These are phyloP conservation scores for Argyra leucocephala DNA, from an alignment of 2,888 invertebrate genomes.

Conservation along the genomic window DNA sequence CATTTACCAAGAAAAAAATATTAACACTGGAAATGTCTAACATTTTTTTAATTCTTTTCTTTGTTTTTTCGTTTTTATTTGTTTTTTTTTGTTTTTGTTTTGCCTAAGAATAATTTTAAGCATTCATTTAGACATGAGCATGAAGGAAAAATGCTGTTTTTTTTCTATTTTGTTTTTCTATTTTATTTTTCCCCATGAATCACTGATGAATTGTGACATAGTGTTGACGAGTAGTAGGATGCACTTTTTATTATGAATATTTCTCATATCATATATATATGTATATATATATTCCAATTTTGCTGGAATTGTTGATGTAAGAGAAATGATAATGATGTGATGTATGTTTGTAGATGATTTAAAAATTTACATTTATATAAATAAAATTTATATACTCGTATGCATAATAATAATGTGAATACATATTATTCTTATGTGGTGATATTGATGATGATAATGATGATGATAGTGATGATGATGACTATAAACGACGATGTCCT, in stretches of 20 bases:
- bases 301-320: not conserved
- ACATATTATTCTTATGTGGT: too few species aligned
- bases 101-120: too few species aligned
- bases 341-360: not conserved
- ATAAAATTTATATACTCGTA: not conserved
- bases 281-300: not conserved
- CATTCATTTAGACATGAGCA: too few species aligned
- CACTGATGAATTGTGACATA: conserved; percentile 2
- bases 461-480: too few species aligned
- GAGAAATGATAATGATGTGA: not conserved
- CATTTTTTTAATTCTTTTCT: not conserved
- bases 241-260: not conserved
- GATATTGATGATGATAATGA: too few species aligned
- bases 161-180: too few species aligned
- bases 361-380: too few species aligned
- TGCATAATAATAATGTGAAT: too few species aligned
- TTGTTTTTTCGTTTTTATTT: not conserved
- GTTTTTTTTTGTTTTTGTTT: too few species aligned
- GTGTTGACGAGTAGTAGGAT: not conserved
- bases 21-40: not conserved
- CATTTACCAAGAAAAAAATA: too few species aligned
- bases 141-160: too few species aligned
- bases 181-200: not conserved
- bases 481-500: not conserved
- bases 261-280: too few species aligned